Evolutionary conservation across 2,888 invertebrate genomes (phyloP), one percentile per base, ranked within the genome.

Genomic region (Tortricodes alternella): DNA sequence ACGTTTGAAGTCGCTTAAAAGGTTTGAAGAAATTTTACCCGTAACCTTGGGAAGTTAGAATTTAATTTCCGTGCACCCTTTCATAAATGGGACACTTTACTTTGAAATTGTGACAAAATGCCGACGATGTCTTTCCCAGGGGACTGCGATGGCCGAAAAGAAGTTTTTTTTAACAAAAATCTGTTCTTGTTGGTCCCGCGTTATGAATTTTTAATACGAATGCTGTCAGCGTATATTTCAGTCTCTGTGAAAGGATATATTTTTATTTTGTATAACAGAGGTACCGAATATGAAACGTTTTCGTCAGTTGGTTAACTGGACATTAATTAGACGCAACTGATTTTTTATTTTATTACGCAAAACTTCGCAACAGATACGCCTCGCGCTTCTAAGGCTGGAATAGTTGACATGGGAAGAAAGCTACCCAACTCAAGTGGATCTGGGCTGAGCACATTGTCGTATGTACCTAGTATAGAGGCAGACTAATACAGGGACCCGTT

Each of bases 71-170:
- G 19, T 13, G n/a, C n/a, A n/a, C 15, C 8, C 16, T 7, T 16
- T 1, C 11, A 8, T 35, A 27, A 43, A 29, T 4, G 15, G 24
- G 4, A 9, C 16, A 27, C 41, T 48, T 55, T 48, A 48, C 35
- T 49, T 49, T 49, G 27, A 49, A 35, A 41, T 48, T 49, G 41
- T 55, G 41, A 49, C 41, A 55, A 55, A 55, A 43, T 35, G 48
- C 41, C 41, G 35, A 49, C 48, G 48, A 55, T 49, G 55, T 34
- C 48, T 55, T 48, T 41, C 55, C 55, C 41, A 9, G 1, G 41
- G 48, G 48, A 34, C 24, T 13, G 19, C 48, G 55, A 7, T 48
- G 48, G 35, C 19, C 55, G 24, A 49, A 27, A 46, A 27, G 34
- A 55, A 48, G 23, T 41, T 55, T 48, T 39, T 37, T 46, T 46